A percentile compares a stretch with the other conserved stretches of the same genome.
phyloP scores from a whole-genome alignment of 1,140 invertebrate genomes.

The Drosophila subobscura region DNA sequence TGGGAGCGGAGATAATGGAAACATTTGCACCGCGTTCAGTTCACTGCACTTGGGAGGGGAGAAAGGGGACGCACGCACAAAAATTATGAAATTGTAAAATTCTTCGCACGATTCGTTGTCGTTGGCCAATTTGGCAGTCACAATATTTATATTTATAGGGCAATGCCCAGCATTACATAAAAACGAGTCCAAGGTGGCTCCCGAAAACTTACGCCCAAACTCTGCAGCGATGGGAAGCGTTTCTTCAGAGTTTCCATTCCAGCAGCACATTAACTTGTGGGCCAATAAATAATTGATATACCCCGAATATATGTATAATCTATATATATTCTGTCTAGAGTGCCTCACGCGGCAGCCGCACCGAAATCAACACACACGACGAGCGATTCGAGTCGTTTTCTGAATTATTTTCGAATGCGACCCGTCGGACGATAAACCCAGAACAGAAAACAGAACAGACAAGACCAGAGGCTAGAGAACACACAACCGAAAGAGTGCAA shows the following conservation, averaged over 20 bases:
- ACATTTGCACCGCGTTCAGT: slow-evolving; percentile 47
- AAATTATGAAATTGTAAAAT: slow-evolving; percentile 44
- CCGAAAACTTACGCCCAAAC: slow-evolving; percentile 81
- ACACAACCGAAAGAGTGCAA: slow-evolving; percentile 43
- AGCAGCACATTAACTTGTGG: slow-evolving; percentile 28
- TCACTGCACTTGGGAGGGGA: slow-evolving; percentile 47
- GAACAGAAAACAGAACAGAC: slow-evolving; percentile 8
- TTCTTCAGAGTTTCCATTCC: slow-evolving; percentile 81
- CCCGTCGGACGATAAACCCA: slow-evolving; percentile 31
- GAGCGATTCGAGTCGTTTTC: slow-evolving; percentile 78
- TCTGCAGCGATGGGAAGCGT: slow-evolving; percentile 83
- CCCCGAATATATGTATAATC: slow-evolving; percentile 31
- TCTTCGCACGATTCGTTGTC: slow-evolving; percentile 23
- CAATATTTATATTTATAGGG: slow-evolving; percentile 40
- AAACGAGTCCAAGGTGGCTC: slow-evolving; percentile 34
- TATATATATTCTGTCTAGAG: slow-evolving; percentile 42
- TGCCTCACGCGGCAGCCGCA: slow-evolving; percentile 53
- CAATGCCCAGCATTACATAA: slow-evolving; percentile 56
- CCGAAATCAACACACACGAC: slow-evolving; percentile 53
- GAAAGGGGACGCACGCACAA: slow-evolving; percentile 33
- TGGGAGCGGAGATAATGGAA: slow-evolving; percentile 29
- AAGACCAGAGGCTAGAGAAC: slow-evolving; percentile 2
- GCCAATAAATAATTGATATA: slow-evolving; percentile 36
- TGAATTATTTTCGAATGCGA: slow-evolving; percentile 72
- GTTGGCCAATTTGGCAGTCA: slow-evolving; percentile 31